Percentiles rank a stretch among this genome's conserved stretches.
These are phyloP conservation scores for Enteromius unitaeniatus DNA, from an alignment of 2,797 vertebrate genomes.

Conservation along the genomic window DNA sequence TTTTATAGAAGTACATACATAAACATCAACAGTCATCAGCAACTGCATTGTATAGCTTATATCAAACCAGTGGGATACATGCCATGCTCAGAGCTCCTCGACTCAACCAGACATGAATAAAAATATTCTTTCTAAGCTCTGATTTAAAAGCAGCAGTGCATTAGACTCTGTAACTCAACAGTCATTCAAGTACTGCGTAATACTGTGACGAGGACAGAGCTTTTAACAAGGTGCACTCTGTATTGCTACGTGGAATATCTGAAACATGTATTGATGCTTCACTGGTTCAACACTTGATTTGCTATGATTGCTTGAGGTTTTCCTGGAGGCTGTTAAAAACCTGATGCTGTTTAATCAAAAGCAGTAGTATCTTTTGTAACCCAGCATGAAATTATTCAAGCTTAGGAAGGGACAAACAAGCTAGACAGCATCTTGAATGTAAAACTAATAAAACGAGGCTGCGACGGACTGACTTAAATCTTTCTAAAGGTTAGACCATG, in stretches of 20 bases:
- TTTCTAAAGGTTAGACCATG: neutral
- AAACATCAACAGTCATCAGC: conserved; percentile 35
- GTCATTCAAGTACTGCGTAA: conserved; percentile 16
- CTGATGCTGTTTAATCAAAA: neutral
- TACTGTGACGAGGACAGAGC: neutral
- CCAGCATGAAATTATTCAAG: conserved; percentile 1
- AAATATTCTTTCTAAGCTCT: conserved; percentile 42
- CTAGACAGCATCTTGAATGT: neutral
- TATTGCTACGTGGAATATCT: conserved; percentile 22
- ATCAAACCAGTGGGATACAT: conserved; percentile 74
- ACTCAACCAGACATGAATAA: conserved; percentile 52
- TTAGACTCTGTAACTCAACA: conserved; percentile 39
- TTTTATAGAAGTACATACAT: conserved; percentile 30
- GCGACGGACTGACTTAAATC: neutral
- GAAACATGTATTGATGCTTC: conserved; percentile 10
- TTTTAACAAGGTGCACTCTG: conserved; percentile 2
- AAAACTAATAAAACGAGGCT: neutral
- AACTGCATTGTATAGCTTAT: conserved; percentile 73
- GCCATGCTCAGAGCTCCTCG: conserved; percentile 28
- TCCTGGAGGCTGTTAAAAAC: neutral
- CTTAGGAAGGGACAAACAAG: neutral
- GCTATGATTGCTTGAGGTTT: neutral
- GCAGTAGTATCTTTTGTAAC: neutral
- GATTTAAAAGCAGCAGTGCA: conserved; percentile 37
- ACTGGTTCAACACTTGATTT: neutral